phyloP scores from a whole-genome alignment of 2,113 vertebrate species.

The Callopanchax toddi region DNA sequence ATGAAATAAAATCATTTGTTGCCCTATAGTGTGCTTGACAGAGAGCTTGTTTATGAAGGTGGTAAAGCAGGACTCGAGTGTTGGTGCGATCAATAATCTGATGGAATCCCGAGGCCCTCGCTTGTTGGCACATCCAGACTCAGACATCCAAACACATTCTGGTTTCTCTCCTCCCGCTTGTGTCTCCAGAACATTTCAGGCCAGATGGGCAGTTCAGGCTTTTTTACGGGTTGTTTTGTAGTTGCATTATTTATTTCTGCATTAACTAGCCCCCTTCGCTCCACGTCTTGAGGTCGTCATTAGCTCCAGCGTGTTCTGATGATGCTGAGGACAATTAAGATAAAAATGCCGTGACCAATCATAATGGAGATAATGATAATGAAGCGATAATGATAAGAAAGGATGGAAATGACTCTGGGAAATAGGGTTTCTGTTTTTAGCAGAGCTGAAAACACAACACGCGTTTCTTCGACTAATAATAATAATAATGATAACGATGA shows the following conservation, averaged over 20 bases:
- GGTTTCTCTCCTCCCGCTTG: slow-evolving; percentile 36
- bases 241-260: slow-evolving; percentile 59
- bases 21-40: slow-evolving; percentile 66
- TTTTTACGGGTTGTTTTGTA: slow-evolving; percentile 29
- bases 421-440: slow-evolving; percentile 52
- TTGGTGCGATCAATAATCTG: slow-evolving; percentile 66
- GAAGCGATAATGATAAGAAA: slow-evolving; percentile 66
- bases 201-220: slow-evolving; percentile 46
- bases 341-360: slow-evolving; percentile 59
- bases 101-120: slow-evolving; percentile 56
- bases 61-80: slow-evolving; percentile 66
- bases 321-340: slow-evolving; percentile 64
- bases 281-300: slow-evolving; percentile 54
- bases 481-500: slow-evolving; percentile 26
- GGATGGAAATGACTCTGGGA: slow-evolving; percentile 54
- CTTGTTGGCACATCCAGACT: slow-evolving; percentile 59
- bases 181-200: slow-evolving; percentile 40
- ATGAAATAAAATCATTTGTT: slow-evolving; percentile 76
- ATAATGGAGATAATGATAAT: slow-evolving; percentile 63
- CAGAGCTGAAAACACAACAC: slow-evolving; percentile 28
- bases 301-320: slow-evolving; percentile 49
- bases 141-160: slow-evolving; percentile 67
- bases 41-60: slow-evolving; percentile 70
- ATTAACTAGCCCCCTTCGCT: slow-evolving; percentile 22
- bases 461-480: slow-evolving; percentile 37